Base-by-base conservation (phyloP, 2,797 vertebrate species). In the Allobates femoralis region DNA sequence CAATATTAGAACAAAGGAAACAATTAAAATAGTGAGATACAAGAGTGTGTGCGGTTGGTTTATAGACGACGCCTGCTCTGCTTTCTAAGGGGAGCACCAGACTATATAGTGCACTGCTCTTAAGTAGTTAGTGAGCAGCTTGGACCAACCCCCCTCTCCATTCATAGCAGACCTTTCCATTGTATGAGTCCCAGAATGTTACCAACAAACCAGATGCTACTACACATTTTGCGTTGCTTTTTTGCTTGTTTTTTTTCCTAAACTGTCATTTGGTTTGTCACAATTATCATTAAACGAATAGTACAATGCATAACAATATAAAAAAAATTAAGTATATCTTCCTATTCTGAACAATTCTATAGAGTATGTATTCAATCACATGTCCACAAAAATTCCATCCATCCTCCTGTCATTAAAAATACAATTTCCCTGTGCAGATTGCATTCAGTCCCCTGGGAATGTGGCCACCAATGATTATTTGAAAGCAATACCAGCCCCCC, bases 381-480 rank as follows among this genome's bases (percentile, higher is more conserved):
- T 62, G 37, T 64, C 73, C 41, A 12, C 26, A 77, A 83, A 75
- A 37, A 84, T 79, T 66, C 77, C 28, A 66, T 74, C 58, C 50
- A 66, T 62, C 77, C 69, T 60, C 58, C 56, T 60, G 77, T 71
- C 87, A 88, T 88, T 85, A 85, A 21, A 84, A 88, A 76, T 62
- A 67, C 51, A 85, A 88, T 85, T 85, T 85, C 78, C 58, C 83
- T 88, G 78, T 81, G 69, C 83, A 85, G 77, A 88, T 88, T 88
- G 78, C 71, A 73, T 85, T 64, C 78, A n/a, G n/a, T 84, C 78
- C 32, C 60, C 32, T 81, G 77, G 87, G 78, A 77, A 79, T 58
- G 64, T 32, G 78, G 34, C 46, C 78, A 76, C 83, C 69, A 81
- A 85, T 81, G 78, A 88, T 81, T 81, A 88, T 75, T 81, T 88